Evolutionary conservation across 2,888 invertebrate genomes (phyloP), one percentile per base, ranked within the genome.

Genomic region (Sinelater perroti): DNA sequence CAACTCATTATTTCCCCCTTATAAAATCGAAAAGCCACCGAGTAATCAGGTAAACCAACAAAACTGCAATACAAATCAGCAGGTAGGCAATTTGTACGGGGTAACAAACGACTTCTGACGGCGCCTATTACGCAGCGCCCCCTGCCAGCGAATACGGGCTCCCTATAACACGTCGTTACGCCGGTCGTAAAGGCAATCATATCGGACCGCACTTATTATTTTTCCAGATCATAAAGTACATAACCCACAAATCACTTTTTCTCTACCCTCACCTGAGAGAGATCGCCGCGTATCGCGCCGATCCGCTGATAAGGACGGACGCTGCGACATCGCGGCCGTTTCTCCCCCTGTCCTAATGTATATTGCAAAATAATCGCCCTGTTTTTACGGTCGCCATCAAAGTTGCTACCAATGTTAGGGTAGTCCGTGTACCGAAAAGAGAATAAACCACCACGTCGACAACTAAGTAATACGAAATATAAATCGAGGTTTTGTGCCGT

Each of bases 121-220:
- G 40, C 54, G 53, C 42, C 49, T 38, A 49, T 58, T 58, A 58
- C 42, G 11, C 16, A 10, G 30, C 17, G 28, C 49, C 24, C 49
- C 62, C 59, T 60, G 59, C 56, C 30, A 46, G 21, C 55, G 20
- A 55, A 60, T 50, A 51, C 24, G 21, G 46, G 52, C 56, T 56
- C 55, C 55, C 56, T 52, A 57, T 61, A 66, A 67, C 70, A 67
- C 68, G 68, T 69, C 70, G 68, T 70, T 70, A 69, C 69, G 64
- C 56, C 64, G 61, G 60, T 66, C 67, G 66, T 69, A 69, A 70
- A 70, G 69, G 70, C 70, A 71, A 71, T 71, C 71, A 71, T 70
- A 72, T 71, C 69, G 70, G 71, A 68, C 70, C 69, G 69, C 67
- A 70, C 72, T 72, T 72, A 72, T 72, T 72, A 72, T 72, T 72